phyloP scores from a whole-genome alignment of 2,888 invertebrate genomes.

The Drosophila pegasa region DNA sequence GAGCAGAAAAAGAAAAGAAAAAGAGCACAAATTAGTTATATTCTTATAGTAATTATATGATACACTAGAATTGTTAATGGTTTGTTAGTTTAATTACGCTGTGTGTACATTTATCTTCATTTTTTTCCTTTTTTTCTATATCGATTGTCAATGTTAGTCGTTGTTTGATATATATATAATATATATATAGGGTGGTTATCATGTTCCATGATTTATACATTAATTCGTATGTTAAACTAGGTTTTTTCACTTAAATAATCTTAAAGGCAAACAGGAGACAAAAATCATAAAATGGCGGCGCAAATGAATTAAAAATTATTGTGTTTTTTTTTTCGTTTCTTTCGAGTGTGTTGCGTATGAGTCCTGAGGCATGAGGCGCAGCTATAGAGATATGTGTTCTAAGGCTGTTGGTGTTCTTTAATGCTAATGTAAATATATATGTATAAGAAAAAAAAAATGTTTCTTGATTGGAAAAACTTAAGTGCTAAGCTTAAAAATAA shows the following conservation, averaged over 20 bases:
- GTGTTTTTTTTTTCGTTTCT: slow-evolving; percentile 8
- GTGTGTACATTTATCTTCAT: slow-evolving; percentile 17
- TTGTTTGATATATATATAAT: slow-evolving; percentile 42
- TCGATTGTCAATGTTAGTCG: slow-evolving; percentile 52
- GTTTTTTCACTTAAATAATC: slow-evolving; percentile 59
- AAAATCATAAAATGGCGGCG: slow-evolving; percentile 67
- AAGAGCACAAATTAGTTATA: slow-evolving; percentile 82
- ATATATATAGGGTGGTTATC: no score
- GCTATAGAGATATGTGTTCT: slow-evolving; percentile 16
- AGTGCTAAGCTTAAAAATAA: slow-evolving; percentile 61
- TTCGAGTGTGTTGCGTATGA: slow-evolving; percentile 26
- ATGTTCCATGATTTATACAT: slow-evolving; percentile 45
- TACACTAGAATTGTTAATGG: slow-evolving; percentile 72
- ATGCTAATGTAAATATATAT: slow-evolving; percentile 14
- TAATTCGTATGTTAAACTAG: slow-evolving; percentile 53
- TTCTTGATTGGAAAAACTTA: slow-evolving; percentile 32
- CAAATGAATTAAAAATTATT: slow-evolving; percentile 64
- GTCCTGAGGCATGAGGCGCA: slow-evolving; percentile 33
- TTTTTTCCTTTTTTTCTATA: slow-evolving; percentile 1
- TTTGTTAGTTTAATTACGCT: slow-evolving; percentile 57
- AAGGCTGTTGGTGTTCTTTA: slow-evolving; percentile 10
- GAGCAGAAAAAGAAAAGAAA: slow-evolving; percentile 82
- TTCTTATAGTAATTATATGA: slow-evolving; percentile 65
- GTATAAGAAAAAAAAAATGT: slow-evolving; percentile 8
- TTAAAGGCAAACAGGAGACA: slow-evolving; percentile 49